Base-by-base conservation (phyloP, 1,140 invertebrate species). In the Zaprionus africanus region DNA sequence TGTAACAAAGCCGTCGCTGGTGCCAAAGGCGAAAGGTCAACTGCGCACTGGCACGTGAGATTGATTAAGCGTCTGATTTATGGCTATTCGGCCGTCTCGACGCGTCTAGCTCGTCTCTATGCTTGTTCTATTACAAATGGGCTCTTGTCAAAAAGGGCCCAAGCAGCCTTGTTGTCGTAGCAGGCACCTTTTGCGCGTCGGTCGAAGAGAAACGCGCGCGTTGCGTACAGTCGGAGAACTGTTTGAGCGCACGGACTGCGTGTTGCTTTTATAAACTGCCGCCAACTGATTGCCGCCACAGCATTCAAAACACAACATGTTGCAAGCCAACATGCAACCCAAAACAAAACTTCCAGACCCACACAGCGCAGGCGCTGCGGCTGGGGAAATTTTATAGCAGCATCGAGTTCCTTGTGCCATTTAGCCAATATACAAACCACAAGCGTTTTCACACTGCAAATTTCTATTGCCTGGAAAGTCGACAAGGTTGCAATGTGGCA, bases 261-360 rank as follows among this genome's bases (percentile, higher is more conserved):
- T 34, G 57, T 73, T 64, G 78, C 71, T 90, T 88, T 90, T 88
- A 88, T 88, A 81, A 66, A 36, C 46, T 24, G 43, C 17, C 69
- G 70, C 63, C 62, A 72, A 81, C 74, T 58, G 49, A 58, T 70
- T 72, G 73, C 72, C 76, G 77, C 64, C 72, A 69, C 53, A 68
- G 71, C 78, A 90, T 88, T 88, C 85, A 88, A 88, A 88, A 88
- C 84, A 88, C 84, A 88, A 88, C 84, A 80, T 69, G 84, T 90
- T 88, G 85, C 81, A 90, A 56, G 36, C 38, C 46, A 11, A 46
- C 70, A 69, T 76, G 74, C 81, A 82, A 87, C 71, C 54, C 54
- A 88, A 79, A 87, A 88, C 84, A 88, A 88, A 59, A 59, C 61
- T 63, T 76, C 58, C 68, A 68, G 54, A 1, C 6, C 0, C 0